A percentile compares a stretch with the other conserved stretches of the same genome.
These are phyloP conservation scores for Scolanthus callimorphus DNA, from an alignment of 92 coral and sea anemone genomes.

Conservation along the genomic window DNA sequence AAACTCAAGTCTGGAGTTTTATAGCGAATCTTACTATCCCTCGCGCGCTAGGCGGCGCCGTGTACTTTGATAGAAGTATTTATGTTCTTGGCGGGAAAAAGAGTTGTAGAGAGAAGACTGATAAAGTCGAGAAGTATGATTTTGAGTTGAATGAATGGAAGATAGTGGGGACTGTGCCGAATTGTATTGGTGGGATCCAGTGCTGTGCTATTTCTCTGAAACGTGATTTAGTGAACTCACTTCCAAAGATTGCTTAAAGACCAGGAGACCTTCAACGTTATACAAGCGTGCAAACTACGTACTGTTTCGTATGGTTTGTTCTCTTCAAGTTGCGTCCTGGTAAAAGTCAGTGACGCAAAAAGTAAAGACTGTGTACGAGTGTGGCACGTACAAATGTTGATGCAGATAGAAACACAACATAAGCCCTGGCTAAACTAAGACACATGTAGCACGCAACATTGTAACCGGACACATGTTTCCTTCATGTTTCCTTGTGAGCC, in stretches of 20 bases:
- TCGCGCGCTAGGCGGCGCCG: constrained; percentile 88
- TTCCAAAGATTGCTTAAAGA: constrained; percentile 47
- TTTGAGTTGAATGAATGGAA: constrained; percentile 75
- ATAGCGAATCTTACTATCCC: constrained; percentile 74
- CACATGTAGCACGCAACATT: too few species aligned
- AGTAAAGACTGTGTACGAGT: too few species aligned
- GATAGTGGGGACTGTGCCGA: constrained; percentile 82
- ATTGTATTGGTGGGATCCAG: constrained; percentile 93
- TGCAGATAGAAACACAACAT: too few species aligned
- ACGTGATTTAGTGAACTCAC: constrained; percentile 49
- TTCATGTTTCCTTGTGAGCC: too few species aligned
- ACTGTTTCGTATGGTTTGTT: too few species aligned
- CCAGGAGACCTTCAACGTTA: too few species aligned
- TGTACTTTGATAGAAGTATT: constrained; percentile 57
- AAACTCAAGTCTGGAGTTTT: constrained; percentile 55
- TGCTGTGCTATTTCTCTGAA: constrained; percentile 77
- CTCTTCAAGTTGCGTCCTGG: too few species aligned
- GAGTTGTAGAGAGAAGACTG: constrained; percentile 82
- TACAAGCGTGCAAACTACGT: too few species aligned
- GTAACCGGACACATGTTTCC: too few species aligned
- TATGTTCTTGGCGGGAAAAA: constrained; percentile 95
- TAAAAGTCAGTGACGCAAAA: too few species aligned
- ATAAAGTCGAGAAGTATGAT: constrained; percentile 88
- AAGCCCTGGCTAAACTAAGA: too few species aligned
- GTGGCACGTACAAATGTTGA: too few species aligned